phyloP scores from a whole-genome alignment of 2,888 invertebrate genomes.

The Adineta ricciae region DNA sequence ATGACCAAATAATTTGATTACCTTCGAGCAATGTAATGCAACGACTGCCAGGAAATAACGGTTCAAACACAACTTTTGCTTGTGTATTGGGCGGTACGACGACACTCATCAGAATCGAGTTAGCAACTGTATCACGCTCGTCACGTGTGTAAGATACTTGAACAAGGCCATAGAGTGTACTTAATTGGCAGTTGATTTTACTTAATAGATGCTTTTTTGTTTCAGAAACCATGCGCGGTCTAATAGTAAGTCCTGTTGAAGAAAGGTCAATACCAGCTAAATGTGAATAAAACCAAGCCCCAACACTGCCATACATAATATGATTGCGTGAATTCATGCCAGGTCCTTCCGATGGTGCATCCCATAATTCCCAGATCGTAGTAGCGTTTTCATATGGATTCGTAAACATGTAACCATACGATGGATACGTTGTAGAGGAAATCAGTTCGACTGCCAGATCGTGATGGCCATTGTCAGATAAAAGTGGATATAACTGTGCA shows the following conservation, averaged over 20 bases:
- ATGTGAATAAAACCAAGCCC: not conserved
- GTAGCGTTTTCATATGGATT: conserved; percentile 7
- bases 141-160: not conserved
- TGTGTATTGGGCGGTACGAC: not conserved
- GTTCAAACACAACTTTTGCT: not conserved
- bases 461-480: conserved; percentile 1
- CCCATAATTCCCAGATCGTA: not conserved
- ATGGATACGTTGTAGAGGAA: too few species aligned
- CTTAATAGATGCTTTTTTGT: not conserved
- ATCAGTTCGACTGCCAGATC: not conserved
- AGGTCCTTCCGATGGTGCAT: not conserved
- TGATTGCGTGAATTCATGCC: not conserved
- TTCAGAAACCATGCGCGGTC: not conserved
- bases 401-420: not conserved
- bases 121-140: not conserved
- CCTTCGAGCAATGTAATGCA: not conserved
- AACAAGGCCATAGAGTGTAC: not conserved
- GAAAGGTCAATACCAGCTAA: not conserved
- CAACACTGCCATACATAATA: not conserved
- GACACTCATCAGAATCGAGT: not conserved
- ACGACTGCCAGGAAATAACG: not conserved
- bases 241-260: not conserved
- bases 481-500: not conserved
- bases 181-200: not conserved
- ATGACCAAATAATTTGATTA: not conserved